Conservation (phyloP, 2,797 vertebrate genomes). For the Labeo calbasu region DNA sequence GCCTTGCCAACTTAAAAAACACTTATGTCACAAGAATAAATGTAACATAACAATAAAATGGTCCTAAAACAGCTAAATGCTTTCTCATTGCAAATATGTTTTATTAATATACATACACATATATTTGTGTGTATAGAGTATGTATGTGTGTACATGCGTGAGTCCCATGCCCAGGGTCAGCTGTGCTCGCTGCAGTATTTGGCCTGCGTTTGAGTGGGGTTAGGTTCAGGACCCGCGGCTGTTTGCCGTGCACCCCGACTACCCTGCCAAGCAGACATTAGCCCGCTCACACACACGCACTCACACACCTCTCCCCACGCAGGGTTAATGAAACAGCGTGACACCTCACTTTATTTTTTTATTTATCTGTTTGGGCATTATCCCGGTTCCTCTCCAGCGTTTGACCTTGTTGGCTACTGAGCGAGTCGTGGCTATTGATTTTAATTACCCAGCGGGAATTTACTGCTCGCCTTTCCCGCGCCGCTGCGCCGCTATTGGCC, state of each 20-base stretch:
- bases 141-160: constrained; percentile 1
- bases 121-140: constrained; percentile 43
- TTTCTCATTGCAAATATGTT: background rate
- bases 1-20: background rate
- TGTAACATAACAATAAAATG: background rate
- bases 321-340: constrained; percentile 87
- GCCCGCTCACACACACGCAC: constrained; percentile 37
- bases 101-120: background rate
- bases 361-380: constrained; percentile 73
- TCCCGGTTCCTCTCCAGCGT: constrained; percentile 65
- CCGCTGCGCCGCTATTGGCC: constrained; percentile 80
- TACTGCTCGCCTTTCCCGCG: constrained; percentile 57
- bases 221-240: constrained; percentile 13
- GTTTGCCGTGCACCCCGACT: constrained; percentile 3
- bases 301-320: constrained; percentile 61
- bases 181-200: constrained; percentile 36
- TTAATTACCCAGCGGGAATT: constrained; percentile 85
- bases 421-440: constrained; percentile 94
- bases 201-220: constrained; percentile 41
- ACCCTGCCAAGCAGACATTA: constrained; percentile 52
- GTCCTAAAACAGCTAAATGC: background rate
- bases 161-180: background rate
- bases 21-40: too few relatives aligned
- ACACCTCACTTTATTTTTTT: constrained; percentile 82
- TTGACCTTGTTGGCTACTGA: constrained; percentile 91